Evolutionary conservation across 1,140 invertebrate genomes (phyloP), one percentile per base, ranked within the genome.

Genomic region (Rhopalosiphum maidis): DNA sequence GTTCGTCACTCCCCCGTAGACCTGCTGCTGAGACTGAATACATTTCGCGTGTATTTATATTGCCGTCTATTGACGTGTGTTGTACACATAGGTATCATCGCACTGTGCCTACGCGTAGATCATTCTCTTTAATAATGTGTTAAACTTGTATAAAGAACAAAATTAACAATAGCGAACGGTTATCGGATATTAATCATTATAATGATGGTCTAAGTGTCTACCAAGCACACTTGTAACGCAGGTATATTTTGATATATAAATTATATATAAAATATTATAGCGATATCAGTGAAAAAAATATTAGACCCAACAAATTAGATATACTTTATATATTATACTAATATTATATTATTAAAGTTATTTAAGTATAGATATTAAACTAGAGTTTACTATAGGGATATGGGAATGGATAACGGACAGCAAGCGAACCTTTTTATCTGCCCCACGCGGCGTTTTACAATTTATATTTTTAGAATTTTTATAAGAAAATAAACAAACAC

Each of bases 391-490:
- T 30, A 60, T 60, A 60, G 25, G 55, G 25, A 60, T 25, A 51
- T 51, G 15, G 15, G 15, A 51, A 51, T 51, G 48, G 55, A 2
- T 9, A 68, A 0, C 25, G 4, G 60, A 6, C 5, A 21, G 4
- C 30, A n/a, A n/a, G 30, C 8, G 30, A n/a, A n/a, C 60, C 3
- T 77, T 77, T 51, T 18, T 77, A n/a, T n/a, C 30, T 15, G 4
- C 15, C 60, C 30, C 60, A 3, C 1, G 30, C 3, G 30, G 3
- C 30, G 30, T n/a, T 77, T 18, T n/a, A n/a, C 4, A 77, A 77
- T 77, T n/a, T 77, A 77, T 77, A n/a, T 77, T n/a, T 68, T 77
- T 18, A 77, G n/a, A 77, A 77, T 77, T n/a, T 77, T n/a, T 77
- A n/a, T 77, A n/a, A 77, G n/a, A 77, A 68, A 68, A n/a, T 15